These are phyloP conservation scores for Cephus cinctus DNA, from an alignment of 1,140 invertebrate species.

Conservation along the genomic window DNA sequence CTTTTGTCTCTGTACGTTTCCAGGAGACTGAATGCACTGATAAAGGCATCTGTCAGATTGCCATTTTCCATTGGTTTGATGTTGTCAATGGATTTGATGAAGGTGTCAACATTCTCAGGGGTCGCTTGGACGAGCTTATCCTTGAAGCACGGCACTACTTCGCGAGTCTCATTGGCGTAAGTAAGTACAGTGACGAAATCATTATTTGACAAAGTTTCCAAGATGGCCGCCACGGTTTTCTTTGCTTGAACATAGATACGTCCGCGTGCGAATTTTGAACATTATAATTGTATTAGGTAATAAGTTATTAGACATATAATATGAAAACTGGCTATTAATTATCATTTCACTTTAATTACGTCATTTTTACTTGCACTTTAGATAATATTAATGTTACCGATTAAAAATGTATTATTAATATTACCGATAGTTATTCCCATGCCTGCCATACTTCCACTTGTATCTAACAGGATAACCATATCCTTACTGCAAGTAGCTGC, in stretches of 20 bases:
- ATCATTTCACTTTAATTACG: not conserved
- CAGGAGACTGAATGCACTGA: conserved; percentile 82
- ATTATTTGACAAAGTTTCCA: conserved; percentile 96
- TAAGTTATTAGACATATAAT: not conserved
- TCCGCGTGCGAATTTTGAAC: not conserved
- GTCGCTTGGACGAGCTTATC: conserved; percentile 86
- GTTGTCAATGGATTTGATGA: conserved; percentile 70
- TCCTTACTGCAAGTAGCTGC: conserved; percentile 97
- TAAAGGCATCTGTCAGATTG: conserved; percentile 83
- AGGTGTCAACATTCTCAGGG: conserved; percentile 80
- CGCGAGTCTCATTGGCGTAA: conserved; percentile 66
- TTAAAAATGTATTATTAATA: no score
- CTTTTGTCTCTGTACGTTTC: conserved; percentile 62
- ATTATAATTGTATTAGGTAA: no score
- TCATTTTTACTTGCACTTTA: no score
- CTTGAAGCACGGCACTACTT: conserved; percentile 79
- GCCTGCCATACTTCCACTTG: conserved; percentile 97
- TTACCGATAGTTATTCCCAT: conserved; percentile 72
- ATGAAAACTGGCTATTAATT: not conserved
- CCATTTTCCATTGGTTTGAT: conserved; percentile 77
- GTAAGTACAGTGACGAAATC: conserved; percentile 94
- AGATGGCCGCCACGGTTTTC: conserved; percentile 78
- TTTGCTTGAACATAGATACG: conserved; percentile 59
- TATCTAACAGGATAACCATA: conserved; percentile 92
- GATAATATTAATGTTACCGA: no score